These are phyloP conservation scores for Sinohyriopsis cumingii DNA, from an alignment of 2,888 invertebrate species.

Conservation along the genomic window DNA sequence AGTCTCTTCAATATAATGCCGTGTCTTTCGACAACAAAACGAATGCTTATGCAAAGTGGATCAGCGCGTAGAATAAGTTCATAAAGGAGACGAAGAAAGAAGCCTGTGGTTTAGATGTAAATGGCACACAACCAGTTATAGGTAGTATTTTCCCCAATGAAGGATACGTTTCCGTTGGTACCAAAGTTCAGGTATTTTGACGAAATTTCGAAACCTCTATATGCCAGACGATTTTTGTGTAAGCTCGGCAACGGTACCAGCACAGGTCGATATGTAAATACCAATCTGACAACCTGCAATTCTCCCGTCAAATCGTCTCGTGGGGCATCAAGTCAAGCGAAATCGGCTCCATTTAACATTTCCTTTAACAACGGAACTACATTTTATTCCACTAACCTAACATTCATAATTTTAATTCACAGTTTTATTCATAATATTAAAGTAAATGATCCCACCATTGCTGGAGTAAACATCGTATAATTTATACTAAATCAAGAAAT, in stretches of 20 bases:
- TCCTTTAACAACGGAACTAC: constrained; percentile 19
- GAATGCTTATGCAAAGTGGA: constrained; percentile 20
- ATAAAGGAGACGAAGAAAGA: constrained; percentile 18
- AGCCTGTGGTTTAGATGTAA: constrained; percentile 17
- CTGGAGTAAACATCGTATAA: too few relatives aligned
- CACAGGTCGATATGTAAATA: constrained; percentile 19
- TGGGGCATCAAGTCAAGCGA: background rate
- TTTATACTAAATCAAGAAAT: too few relatives aligned
- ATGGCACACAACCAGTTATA: background rate
- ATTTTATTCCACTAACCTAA: constrained; percentile 1
- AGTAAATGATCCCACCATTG: background rate
- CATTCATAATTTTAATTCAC: too few relatives aligned
- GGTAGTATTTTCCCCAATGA: constrained; percentile 20
- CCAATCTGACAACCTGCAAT: constrained; percentile 15
- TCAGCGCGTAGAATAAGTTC: constrained; percentile 14
- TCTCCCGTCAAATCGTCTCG: constrained; percentile 1
- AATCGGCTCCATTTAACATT: constrained; percentile 9
- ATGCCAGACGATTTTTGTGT: constrained; percentile 30
- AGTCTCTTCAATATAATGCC: constrained; percentile 28
- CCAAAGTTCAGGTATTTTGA: constrained; percentile 27
- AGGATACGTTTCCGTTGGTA: constrained; percentile 10
- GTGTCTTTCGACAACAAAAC: constrained; percentile 15
- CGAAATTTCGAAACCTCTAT: constrained; percentile 22
- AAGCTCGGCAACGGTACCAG: constrained; percentile 16
- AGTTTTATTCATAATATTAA: constrained; percentile 2